These are phyloP conservation scores for Drosophila flavopinicola DNA, from an alignment of 2,888 invertebrate genomes.

Conservation along the genomic window DNA sequence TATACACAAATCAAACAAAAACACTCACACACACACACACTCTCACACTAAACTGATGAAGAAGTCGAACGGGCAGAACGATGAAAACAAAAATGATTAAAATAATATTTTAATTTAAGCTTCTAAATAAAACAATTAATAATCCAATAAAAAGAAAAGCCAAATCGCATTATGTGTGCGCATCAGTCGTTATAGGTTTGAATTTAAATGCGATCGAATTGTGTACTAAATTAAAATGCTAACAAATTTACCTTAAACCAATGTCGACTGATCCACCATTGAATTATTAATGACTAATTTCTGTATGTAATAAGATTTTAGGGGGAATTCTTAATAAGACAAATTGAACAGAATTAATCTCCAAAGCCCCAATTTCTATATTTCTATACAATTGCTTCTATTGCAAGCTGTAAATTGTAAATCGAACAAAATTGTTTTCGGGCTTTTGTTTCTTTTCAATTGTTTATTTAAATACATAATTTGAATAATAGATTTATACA, in stretches of 20 bases:
- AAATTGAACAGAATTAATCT: too few relatives aligned
- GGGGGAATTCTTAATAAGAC: too few relatives aligned
- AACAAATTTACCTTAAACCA: constrained; percentile 17
- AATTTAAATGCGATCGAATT: background rate
- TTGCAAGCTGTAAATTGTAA: background rate
- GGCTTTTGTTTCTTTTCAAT: constrained; percentile 53
- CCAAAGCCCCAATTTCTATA: too few relatives aligned
- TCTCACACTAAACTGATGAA: constrained; percentile 63
- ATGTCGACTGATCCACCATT: constrained; percentile 21
- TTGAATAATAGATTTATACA: constrained; percentile 76
- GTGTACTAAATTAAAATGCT: background rate
- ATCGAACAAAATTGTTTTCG: background rate
- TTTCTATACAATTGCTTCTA: too few relatives aligned
- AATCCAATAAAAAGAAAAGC: constrained; percentile 68
- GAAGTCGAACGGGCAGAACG: constrained; percentile 59
- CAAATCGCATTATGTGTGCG: constrained; percentile 20
- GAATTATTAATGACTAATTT: background rate
- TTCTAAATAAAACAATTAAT: constrained; percentile 81
- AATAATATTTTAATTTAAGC: constrained; percentile 81
- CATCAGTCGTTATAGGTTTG: constrained; percentile 32
- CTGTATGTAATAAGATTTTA: background rate
- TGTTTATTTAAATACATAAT: constrained; percentile 77
- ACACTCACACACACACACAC: constrained; percentile 52
- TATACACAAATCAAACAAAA: constrained; percentile 29
- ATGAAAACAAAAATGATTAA: constrained; percentile 70